Base-by-base conservation (phyloP, 2,888 invertebrate genomes). In the Andrena praecox region DNA sequence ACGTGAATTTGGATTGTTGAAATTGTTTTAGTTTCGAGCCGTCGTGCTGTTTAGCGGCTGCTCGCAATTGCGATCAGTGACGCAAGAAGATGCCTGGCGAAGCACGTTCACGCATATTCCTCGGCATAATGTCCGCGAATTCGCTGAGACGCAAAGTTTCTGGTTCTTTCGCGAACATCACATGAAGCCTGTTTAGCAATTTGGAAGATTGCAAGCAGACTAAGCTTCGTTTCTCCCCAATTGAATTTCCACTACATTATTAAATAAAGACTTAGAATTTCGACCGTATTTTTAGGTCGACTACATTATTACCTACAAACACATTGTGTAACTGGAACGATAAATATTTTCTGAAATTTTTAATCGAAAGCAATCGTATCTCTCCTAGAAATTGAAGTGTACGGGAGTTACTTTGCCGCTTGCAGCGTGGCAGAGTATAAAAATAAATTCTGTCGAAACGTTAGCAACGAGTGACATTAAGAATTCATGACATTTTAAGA, bases 21-120 rank as follows among this genome's bases (percentile, higher is more conserved):
- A 50, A 56, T 56, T 48, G 54, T 56, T 76, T 62, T 10, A 42
- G 24, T 35, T 12, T 16, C 20, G 20, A 20, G 42, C 31, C 27
- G n/a, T 42, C 24, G 31, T n/a, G 4, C 5, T 12, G 56, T 35
- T 48, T 35, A 20, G 20, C 12, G 20, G 31, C 35, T 2, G 33
- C 56, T 8, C 27, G 24, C 1, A 67, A 56, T 64, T 62, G 29
- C n/a, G 12, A n/a, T 63, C 50, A 20, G 20, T 73, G 63, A 72
- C 62, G 72, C 31, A 78, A 59, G n/a, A 31, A n/a, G 56, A 20
- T 5, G 56, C 12, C 35, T 20, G 4, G 35, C 29, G 24, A 60
- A 68, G 48, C 60, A 77, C 64, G 79, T 79, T 66, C 59, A 8
- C 33, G 42, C 56, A 52, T 64, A 59, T 64, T 64, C 69, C 31